Conservation (phyloP, 2,113 vertebrate genomes). For the Pachypanchax playfairii region DNA sequence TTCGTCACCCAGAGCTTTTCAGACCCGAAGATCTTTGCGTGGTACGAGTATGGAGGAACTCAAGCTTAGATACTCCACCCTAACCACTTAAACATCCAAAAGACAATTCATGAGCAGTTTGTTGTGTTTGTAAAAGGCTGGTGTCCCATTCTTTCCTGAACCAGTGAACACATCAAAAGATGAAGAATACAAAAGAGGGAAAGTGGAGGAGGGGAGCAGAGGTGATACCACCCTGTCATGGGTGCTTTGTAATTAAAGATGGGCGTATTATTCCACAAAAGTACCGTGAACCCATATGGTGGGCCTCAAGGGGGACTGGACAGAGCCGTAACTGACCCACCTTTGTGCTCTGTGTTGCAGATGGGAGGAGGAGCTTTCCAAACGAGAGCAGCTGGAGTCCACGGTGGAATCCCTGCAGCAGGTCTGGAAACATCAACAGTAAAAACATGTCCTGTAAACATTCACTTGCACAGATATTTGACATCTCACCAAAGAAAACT, state of each 20-base stretch:
- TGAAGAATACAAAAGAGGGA: conserved; percentile 39
- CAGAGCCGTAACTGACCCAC: conserved; percentile 51
- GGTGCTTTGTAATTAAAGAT: conserved; percentile 66
- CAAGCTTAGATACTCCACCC: conserved; percentile 40
- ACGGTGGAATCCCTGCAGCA: conserved; percentile 89
- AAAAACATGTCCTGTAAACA: conserved; percentile 17
- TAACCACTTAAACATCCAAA: conserved; percentile 24
- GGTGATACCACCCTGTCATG: conserved; percentile 48
- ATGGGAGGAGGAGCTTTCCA: conserved; percentile 93
- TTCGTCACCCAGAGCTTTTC: not conserved
- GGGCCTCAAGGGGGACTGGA: conserved; percentile 29
- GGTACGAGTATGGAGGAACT: conserved; percentile 30
- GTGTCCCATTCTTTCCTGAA: conserved; percentile 27
- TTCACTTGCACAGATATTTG: conserved; percentile 4
- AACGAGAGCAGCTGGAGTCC: conserved; percentile 88
- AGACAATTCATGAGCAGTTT: conserved; percentile 47
- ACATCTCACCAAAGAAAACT: not conserved
- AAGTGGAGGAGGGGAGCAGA: conserved; percentile 23
- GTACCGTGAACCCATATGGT: conserved; percentile 49
- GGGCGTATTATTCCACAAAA: conserved; percentile 51
- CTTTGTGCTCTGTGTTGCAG: conserved; percentile 82
- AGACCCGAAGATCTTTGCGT: conserved; percentile 11
- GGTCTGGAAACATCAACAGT: conserved; percentile 77
- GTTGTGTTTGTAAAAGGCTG: conserved; percentile 30
- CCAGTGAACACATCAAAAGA: conserved; percentile 39